Evolutionary conservation across 2,888 invertebrate genomes (phyloP), one percentile per base, ranked within the genome.

Genomic region (Acronicta psi): DNA sequence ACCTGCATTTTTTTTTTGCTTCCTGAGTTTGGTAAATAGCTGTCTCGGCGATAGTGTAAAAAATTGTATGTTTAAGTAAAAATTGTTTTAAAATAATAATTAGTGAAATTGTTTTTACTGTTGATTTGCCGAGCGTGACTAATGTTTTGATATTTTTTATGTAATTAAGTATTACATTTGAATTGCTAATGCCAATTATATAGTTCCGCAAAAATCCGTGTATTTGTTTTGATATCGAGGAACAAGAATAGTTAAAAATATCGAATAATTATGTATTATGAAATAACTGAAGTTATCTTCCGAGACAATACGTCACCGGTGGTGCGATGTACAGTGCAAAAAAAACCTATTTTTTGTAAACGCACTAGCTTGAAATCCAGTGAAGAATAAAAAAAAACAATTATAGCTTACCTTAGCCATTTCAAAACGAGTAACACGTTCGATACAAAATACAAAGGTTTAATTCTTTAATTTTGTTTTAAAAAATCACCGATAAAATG

Each of bases 331-430:
- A 37, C 58, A 23, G 50, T 62, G 59, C 63, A 64, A 69, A 69
- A 59, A 56, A 68, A 18, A 34, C 18, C 47, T 10, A 37, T 54
- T 61, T 75, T 69, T 49, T 34, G 34, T 55, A 70, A 63, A 38
- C 25, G 13, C 10, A 46, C 14, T 13, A 43, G 11, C 17, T 34
- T 8, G 2, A 42, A 37, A 14, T 10, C 11, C 38, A 25, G 7
- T 20, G 9, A 47, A 25, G 8, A 23, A 43, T 42, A n/a, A 47
- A 34, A 73, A 53, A 47, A 42, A 67, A 36, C 68, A 64, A 65
- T 59, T 64, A 58, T 17, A 72, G 70, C 64, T 92, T 92, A 93
- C 93, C 93, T 93, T 92, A 9, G 93, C 92, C 93, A 93, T 92
- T 63, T 70, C 80, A 75, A 76, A 69, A 69, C 62, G 60, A 69